Conservation (phyloP, 2,113 vertebrate genomes). For the Chloropsis cyanopogon region DNA sequence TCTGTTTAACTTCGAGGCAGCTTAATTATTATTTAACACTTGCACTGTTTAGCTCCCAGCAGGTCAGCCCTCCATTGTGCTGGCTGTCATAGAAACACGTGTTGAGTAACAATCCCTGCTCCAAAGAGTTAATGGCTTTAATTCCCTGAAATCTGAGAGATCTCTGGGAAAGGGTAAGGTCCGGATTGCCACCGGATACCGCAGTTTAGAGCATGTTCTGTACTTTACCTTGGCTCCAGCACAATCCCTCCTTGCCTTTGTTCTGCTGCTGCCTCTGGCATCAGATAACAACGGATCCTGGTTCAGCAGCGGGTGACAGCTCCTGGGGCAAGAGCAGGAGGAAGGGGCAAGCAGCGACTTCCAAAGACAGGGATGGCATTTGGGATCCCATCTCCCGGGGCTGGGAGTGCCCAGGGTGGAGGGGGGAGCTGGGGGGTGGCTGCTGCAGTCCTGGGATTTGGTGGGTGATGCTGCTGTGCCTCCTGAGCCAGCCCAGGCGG, state of each 20-base stretch:
- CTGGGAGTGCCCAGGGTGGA: background rate
- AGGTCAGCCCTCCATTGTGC: background rate
- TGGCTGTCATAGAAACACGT: background rate
- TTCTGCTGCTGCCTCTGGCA: slow-evolving; percentile 1
- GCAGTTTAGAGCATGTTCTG: background rate
- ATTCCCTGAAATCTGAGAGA: slow-evolving; percentile 36
- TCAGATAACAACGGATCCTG: slow-evolving; percentile 8
- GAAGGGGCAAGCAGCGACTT: background rate
- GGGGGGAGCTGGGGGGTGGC: background rate
- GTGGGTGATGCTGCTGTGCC: background rate
- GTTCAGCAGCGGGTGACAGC: background rate
- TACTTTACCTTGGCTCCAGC: slow-evolving; percentile 11
- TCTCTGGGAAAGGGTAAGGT: slow-evolving; percentile 11
- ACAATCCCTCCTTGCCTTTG: background rate
- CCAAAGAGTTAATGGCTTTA: slow-evolving; percentile 34
- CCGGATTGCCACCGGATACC: slow-evolving; percentile 8
- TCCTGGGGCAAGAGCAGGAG: background rate
- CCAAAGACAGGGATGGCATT: background rate
- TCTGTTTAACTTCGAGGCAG: slow-evolving; percentile 30
- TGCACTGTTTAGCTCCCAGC: background rate
- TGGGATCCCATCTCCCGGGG: background rate
- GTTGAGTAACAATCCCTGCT: background rate
- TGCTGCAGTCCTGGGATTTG: rapidly evolving
- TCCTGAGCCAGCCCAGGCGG: background rate
- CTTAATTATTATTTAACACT: slow-evolving; percentile 57